Evolutionary conservation across 2,888 invertebrate species (phyloP).

Genomic region (Candidula unifasciata): DNA sequence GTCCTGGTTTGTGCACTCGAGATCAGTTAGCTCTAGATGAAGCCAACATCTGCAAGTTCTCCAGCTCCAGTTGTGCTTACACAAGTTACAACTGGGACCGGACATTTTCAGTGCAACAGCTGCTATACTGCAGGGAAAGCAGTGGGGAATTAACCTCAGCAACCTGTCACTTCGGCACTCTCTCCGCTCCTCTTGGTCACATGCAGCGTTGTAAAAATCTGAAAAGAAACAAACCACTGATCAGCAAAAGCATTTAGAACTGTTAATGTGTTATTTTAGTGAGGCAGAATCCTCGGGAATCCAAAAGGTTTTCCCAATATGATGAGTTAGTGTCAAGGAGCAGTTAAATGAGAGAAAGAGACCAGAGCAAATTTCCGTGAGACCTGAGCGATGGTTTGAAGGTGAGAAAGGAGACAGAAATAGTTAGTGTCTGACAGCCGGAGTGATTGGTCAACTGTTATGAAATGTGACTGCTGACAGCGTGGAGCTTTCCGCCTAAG

Average conservation of each 20-base stretch:
- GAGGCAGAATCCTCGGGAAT: too few species aligned
- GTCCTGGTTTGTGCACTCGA: background rate
- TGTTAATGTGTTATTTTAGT: too few species aligned
- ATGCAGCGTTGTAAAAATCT: constrained; percentile 89
- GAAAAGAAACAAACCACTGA: constrained; percentile 54
- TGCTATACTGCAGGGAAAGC: constrained; percentile 59
- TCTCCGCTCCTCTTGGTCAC: constrained; percentile 94
- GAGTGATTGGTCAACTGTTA: too few species aligned
- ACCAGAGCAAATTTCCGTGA: too few species aligned
- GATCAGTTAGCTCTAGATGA: background rate
- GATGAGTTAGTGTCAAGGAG: too few species aligned
- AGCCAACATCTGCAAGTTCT: background rate
- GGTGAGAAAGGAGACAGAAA: too few species aligned
- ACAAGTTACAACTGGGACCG: background rate
- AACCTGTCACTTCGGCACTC: constrained; percentile 92
- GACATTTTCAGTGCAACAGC: background rate
- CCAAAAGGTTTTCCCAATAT: too few species aligned
- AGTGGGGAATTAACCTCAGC: constrained; percentile 89
- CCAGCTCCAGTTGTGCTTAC: background rate
- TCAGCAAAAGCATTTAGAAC: background rate
- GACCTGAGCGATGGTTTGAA: too few species aligned
- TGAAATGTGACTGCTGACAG: too few species aligned
- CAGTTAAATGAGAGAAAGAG: too few species aligned
- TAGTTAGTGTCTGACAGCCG: too few species aligned
- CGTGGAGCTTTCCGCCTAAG: too few species aligned